phyloP scores from a whole-genome alignment of 2,888 invertebrate genomes.

The Drosophila bunnanda region DNA sequence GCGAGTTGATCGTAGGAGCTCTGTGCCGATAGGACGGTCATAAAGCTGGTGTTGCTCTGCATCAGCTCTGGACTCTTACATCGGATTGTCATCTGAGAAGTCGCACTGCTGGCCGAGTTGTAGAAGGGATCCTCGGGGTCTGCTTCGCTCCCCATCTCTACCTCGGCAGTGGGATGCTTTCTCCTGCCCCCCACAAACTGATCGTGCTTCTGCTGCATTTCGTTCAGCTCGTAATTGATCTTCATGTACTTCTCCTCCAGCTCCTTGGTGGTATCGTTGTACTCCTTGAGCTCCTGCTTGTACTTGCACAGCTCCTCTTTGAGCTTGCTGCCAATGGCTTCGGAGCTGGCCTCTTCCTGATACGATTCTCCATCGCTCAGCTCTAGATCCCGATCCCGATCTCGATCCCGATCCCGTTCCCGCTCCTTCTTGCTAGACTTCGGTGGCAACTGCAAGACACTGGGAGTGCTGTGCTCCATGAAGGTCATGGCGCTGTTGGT shows the following conservation, averaged over 20 bases:
- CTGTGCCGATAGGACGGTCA: conserved; percentile 57
- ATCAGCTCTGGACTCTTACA: conserved; percentile 66
- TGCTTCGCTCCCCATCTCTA: conserved; percentile 25
- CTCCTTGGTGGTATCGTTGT: conserved; percentile 77
- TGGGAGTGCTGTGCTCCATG: conserved; percentile 10
- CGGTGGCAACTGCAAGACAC: not conserved
- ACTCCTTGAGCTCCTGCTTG: conserved; percentile 77
- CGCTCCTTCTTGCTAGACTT: conserved; percentile 2
- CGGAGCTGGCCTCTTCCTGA: conserved; percentile 17
- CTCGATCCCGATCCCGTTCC: not conserved
- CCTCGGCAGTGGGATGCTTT: conserved; percentile 13
- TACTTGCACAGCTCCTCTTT: conserved; percentile 77
- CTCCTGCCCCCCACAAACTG: conserved; percentile 60
- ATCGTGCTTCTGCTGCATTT: conserved; percentile 80
- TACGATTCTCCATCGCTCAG: conserved; percentile 11
- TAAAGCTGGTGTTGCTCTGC: conserved; percentile 66
- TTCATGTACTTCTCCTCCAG: conserved; percentile 80
- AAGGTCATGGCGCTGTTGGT: conserved; percentile 8
- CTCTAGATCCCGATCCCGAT: not conserved
- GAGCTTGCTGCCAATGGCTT: conserved; percentile 64
- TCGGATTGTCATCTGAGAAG: conserved; percentile 61
- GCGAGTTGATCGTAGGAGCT: conserved; percentile 46
- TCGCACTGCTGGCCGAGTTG: conserved; percentile 57
- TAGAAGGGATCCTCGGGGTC: conserved; percentile 33
- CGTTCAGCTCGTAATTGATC: conserved; percentile 79